phyloP scores from a whole-genome alignment of 2,797 vertebrate species.

The Heterohyrax brucei region DNA sequence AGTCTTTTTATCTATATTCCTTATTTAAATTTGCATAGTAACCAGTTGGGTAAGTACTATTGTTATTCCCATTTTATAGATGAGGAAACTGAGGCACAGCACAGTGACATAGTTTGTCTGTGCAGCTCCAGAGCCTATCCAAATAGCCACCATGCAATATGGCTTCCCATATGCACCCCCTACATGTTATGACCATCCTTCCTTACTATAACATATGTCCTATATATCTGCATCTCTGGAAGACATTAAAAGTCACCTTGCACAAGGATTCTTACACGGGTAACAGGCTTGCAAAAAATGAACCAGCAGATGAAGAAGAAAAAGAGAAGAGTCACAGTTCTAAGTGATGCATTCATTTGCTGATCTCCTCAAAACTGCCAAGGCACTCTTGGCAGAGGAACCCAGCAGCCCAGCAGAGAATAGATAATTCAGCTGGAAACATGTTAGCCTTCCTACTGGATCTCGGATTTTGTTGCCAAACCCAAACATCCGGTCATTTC shows the following conservation, averaged over 20 bases:
- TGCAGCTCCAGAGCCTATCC: not conserved
- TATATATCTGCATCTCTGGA: conserved; percentile 8
- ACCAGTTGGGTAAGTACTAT: not conserved
- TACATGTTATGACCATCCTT: not conserved
- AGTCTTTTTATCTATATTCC: not conserved
- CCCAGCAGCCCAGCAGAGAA: conserved; percentile 53
- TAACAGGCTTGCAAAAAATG: conserved; percentile 21
- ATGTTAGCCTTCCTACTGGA: conserved; percentile 36
- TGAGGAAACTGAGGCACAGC: conserved; percentile 23
- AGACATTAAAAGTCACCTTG: not conserved
- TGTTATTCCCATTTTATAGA: not conserved
- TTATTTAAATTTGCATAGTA: not conserved
- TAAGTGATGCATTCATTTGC: conserved; percentile 54
- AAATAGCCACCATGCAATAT: not conserved
- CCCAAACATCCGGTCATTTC: conserved; percentile 52
- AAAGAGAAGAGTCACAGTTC: conserved; percentile 9
- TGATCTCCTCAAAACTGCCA: conserved; percentile 44
- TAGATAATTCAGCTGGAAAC: conserved; percentile 55
- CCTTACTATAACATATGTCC: not conserved
- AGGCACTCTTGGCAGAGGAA: conserved; percentile 45
- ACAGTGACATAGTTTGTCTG: conserved; percentile 9
- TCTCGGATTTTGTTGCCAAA: conserved; percentile 30
- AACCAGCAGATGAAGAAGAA: not conserved
- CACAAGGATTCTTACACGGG: not conserved
- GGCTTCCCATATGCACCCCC: not conserved